These are phyloP conservation scores for Hybos culiciformis DNA, from an alignment of 2,888 invertebrate genomes.

Conservation along the genomic window DNA sequence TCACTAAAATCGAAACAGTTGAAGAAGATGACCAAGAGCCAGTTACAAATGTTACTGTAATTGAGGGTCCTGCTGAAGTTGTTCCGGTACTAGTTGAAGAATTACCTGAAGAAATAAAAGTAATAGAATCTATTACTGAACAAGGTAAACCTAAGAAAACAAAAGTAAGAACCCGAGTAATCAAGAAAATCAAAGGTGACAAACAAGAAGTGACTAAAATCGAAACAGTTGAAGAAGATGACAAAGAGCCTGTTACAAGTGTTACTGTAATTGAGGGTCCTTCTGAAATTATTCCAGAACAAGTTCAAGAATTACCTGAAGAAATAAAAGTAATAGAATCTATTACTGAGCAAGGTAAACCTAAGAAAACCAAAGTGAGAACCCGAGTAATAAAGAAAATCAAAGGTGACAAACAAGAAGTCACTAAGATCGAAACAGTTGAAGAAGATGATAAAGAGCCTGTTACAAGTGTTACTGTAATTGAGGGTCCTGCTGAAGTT, in stretches of 20 bases:
- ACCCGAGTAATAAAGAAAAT: constrained; percentile 21
- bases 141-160: constrained; percentile 30
- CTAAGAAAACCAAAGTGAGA: constrained; percentile 24
- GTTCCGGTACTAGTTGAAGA: constrained; percentile 25
- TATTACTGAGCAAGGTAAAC: constrained; percentile 24
- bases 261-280: constrained; percentile 17
- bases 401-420: constrained; percentile 18
- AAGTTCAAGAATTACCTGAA: constrained; percentile 21
- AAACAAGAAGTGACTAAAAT: constrained; percentile 24
- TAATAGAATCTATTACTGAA: constrained; percentile 30
- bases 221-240: constrained; percentile 22
- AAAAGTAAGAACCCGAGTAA: constrained; percentile 18
- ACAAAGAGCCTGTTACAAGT: constrained; percentile 23
- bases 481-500: constrained; percentile 14
- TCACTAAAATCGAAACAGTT: constrained; percentile 35
- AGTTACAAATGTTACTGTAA: constrained; percentile 23
- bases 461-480: constrained; percentile 20
- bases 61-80: constrained; percentile 10
- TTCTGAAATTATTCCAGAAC: constrained; percentile 15
- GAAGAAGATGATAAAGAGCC: constrained; percentile 24
- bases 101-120: constrained; percentile 28
- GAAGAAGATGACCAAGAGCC: constrained; percentile 29
- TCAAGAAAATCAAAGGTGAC: constrained; percentile 12
- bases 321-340: constrained; percentile 16
- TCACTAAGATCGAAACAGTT: constrained; percentile 24